These are phyloP conservation scores for Chloroceryle amazona DNA, from an alignment of 2,797 vertebrate genomes.

Conservation along the genomic window DNA sequence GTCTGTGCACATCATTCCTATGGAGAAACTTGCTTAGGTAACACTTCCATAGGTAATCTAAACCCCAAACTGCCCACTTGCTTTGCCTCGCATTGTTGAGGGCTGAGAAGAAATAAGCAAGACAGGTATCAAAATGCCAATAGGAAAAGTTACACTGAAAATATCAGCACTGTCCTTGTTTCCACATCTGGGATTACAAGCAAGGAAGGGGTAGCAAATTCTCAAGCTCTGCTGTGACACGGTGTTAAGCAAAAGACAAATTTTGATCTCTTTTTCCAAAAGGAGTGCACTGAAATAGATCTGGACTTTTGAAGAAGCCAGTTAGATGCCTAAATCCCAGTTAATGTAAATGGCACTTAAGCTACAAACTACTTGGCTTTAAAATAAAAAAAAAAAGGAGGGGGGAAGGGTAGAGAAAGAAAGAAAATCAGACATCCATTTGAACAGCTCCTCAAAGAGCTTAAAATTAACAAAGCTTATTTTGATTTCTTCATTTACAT, in stretches of 20 bases:
- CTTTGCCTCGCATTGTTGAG: neutral
- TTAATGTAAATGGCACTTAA: slow-evolving; percentile 13
- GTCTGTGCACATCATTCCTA: neutral
- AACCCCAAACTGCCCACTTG: neutral
- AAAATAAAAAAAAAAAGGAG: neutral
- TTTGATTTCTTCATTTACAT: slow-evolving; percentile 68
- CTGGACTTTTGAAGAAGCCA: neutral
- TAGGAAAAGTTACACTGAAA: neutral
- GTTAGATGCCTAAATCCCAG: neutral
- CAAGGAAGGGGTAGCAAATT: neutral
- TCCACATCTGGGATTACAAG: neutral
- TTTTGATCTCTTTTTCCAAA: neutral
- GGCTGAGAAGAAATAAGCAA: neutral
- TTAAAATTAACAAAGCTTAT: slow-evolving; percentile 55
- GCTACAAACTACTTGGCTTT: slow-evolving; percentile 14
- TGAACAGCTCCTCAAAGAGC: slow-evolving; percentile 48
- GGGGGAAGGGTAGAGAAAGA: fast-evolving
- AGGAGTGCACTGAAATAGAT: neutral
- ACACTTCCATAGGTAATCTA: neutral
- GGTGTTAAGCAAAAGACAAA: neutral
- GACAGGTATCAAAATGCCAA: neutral
- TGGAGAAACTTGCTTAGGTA: neutral
- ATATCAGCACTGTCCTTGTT: neutral
- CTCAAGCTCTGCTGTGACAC: neutral
- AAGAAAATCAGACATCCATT: slow-evolving; percentile 22